Evolutionary conservation across 2,113 vertebrate species (phyloP), one percentile per base, ranked within the genome.

Genomic region (Helogale parvula): DNA sequence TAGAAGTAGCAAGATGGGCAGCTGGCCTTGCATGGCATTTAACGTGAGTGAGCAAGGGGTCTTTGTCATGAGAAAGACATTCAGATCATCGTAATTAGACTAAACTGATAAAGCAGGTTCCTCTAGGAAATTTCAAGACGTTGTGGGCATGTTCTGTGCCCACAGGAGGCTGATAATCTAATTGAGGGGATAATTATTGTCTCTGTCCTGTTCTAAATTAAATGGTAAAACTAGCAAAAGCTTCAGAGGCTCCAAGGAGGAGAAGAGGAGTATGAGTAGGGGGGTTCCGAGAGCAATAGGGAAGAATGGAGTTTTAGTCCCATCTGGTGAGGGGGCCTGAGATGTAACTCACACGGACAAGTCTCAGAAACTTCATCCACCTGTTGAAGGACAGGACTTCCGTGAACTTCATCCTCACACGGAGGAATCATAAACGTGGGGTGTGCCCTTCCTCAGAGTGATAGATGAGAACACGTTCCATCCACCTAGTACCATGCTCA

Each of bases 111-210:
- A 77, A 95, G 31, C 16, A 10, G 60, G 6, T 5, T 65, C 71
- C 63, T 79, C 38, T 27, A 41, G 63, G 50, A 77, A 87, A 88
- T 76, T 47, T 38, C 17, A 45, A 93, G 60, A 90, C 79, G 19
- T 33, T 17, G 6, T 25, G 21, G 16, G 21, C 1, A 19, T n/a
- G 16, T 9, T 52, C 17, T 54, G 10, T 69, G 52, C 19, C 54
- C 77, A 41, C 1, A 1, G 29, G 54, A 65, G 47, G 41, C 29
- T 76, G 15, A 25, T 17, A 54, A 68, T 88, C 33, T 63, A 35
- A 29, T 17, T 14, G 21, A 77, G 38, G n/a, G 31, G 57, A 71
- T 15, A 10, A 6, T 12, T 21, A 6, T 31, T n/a, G 1, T 85
- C 50, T 72, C 69, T 45, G 16, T 57, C 71, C 4, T 16, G 65